These are phyloP conservation scores for Chrysaora quinquecirrha DNA, from an alignment of 30 jellyfish, hydroid and myxozoan species.

Conservation along the genomic window DNA sequence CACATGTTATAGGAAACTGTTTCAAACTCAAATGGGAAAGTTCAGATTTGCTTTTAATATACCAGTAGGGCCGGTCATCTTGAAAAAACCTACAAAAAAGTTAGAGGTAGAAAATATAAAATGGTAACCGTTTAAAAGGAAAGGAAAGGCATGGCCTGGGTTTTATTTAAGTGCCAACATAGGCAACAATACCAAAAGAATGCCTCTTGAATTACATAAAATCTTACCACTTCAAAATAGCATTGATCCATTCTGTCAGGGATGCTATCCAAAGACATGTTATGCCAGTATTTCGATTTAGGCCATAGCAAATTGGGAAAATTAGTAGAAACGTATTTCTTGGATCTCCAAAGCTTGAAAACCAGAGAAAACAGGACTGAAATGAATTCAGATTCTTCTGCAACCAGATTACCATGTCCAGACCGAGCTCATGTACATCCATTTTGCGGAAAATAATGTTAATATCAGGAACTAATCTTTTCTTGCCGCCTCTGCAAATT, in stretches of 20 bases:
- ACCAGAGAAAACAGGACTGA: constrained; percentile 13
- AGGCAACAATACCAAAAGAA: no score
- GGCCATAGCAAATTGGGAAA: constrained; percentile 58
- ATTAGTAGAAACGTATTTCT: constrained; percentile 45
- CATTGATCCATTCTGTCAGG: constrained; percentile 73
- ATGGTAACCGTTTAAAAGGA: neutral
- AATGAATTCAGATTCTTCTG: neutral
- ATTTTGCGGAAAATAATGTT: no score
- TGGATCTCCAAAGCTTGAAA: constrained; percentile 71
- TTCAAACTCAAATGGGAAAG: neutral
- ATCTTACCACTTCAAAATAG: constrained; percentile 62
- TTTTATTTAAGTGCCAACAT: neutral
- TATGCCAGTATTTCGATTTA: constrained; percentile 23
- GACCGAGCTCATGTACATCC: constrained; percentile 12
- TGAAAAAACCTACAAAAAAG: constrained; percentile 43
- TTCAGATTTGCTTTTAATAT: constrained; percentile 5
- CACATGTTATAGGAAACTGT: constrained; percentile 76
- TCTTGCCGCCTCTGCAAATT: no score
- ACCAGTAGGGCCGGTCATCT: constrained; percentile 88
- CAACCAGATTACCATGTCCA: neutral
- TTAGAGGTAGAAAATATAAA: neutral
- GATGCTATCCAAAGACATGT: constrained; percentile 49
- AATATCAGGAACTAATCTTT: no score
- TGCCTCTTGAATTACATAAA: neutral
- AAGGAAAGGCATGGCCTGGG: neutral